Percentiles rank a stretch among this genome's conserved stretches.
phyloP scores from a whole-genome alignment of 1,140 invertebrate species.

The Musca domestica region DNA sequence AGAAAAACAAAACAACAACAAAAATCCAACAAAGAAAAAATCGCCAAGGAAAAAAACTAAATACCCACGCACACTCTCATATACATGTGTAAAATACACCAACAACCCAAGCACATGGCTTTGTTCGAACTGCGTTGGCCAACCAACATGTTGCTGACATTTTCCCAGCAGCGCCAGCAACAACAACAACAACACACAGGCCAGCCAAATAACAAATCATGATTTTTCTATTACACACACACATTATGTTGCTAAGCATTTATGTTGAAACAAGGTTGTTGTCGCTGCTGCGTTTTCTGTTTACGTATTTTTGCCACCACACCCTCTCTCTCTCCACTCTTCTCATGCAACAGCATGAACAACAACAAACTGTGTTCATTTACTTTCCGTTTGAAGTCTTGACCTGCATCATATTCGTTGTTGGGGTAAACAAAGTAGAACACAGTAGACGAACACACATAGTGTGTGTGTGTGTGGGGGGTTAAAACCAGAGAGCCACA shows the following conservation, averaged over 20 bases:
- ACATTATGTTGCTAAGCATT: constrained; percentile 14
- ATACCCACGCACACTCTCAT: too few species aligned
- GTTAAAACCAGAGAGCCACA: too few species aligned
- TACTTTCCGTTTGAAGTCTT: constrained; percentile 21
- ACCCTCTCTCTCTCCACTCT: too few species aligned
- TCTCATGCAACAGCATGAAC: too few species aligned
- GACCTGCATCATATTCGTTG: constrained; percentile 9
- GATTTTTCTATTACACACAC: not conserved
- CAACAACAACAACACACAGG: too few species aligned
- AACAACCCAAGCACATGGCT: not conserved
- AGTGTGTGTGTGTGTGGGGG: not conserved
- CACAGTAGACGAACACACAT: not conserved
- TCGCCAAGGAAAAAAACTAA: too few species aligned
- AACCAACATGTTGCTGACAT: constrained; percentile 20
- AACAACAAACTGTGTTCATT: not conserved
- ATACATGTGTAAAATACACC: too few species aligned
- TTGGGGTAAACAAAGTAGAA: constrained; percentile 10
- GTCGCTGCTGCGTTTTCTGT: not conserved
- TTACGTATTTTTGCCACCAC: not conserved
- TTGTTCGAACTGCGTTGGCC: not conserved
- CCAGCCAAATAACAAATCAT: too few species aligned
- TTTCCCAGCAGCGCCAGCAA: not conserved
- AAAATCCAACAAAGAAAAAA: not conserved
- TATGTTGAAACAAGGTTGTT: constrained; percentile 22
- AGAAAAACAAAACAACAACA: not conserved